These are phyloP conservation scores for Caprella mutica DNA, from an alignment of 2,888 invertebrate species.

Conservation along the genomic window DNA sequence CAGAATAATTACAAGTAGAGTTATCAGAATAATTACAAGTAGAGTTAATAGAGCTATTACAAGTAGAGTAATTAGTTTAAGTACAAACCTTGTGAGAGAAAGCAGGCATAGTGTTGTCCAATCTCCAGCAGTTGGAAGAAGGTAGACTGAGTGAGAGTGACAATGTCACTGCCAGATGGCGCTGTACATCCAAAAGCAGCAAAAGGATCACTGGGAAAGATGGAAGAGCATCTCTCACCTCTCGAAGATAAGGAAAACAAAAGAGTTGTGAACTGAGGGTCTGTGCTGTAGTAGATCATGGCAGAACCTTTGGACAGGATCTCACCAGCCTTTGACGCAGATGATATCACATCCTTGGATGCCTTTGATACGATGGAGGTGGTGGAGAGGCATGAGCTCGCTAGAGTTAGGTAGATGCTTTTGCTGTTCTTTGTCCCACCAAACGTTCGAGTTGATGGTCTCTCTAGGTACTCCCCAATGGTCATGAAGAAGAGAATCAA, in stretches of 20 bases:
- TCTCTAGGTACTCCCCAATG: no score
- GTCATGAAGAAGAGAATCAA: conserved; percentile 8
- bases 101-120: conserved; percentile 30
- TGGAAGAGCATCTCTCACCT: conserved; percentile 16
- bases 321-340: no score
- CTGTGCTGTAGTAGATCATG: conserved; percentile 29
- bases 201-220: conserved; percentile 22
- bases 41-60: no score
- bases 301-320: conserved; percentile 2
- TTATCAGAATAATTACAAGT: no score
- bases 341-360: no score
- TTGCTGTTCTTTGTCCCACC: no score
- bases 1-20: no score
- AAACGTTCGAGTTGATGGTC: no score
- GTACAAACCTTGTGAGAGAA: conserved; percentile 31
- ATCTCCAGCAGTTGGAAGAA: conserved; percentile 23
- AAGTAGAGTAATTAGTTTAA: no score
- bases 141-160: conserved; percentile 23
- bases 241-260: conserved; percentile 23
- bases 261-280: conserved; percentile 29
- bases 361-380: no score
- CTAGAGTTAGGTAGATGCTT: no score
- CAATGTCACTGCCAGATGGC: conserved; percentile 12
- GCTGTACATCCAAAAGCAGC: conserved; percentile 8
- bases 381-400: no score